These are phyloP conservation scores for Crypturellus tataupa DNA, from an alignment of 2,797 vertebrate genomes.

Conservation along the genomic window DNA sequence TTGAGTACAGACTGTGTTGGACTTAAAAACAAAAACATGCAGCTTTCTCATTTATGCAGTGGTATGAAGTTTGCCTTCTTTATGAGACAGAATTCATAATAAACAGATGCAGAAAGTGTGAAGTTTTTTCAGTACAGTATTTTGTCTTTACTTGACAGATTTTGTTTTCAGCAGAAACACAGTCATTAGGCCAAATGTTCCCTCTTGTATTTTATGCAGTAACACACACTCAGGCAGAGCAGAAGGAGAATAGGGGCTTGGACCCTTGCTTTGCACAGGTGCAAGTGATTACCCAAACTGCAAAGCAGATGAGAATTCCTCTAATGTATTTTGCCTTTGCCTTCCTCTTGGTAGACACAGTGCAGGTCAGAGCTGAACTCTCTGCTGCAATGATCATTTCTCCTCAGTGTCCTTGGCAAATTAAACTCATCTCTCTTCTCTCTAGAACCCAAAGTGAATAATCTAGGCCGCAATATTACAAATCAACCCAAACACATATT, in stretches of 20 bases:
- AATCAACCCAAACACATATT: background rate
- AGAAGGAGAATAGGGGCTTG: background rate
- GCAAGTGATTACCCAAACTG: background rate
- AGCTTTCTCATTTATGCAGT: background rate
- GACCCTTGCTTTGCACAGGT: background rate
- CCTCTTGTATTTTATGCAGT: background rate
- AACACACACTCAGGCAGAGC: background rate
- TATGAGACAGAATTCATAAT: background rate
- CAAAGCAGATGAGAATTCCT: background rate
- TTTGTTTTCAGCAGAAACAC: background rate
- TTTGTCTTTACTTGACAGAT: background rate
- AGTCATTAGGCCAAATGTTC: background rate
- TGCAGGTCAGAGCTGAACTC: fast-evolving
- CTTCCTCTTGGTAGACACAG: fast-evolving
- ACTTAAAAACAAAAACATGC: background rate
- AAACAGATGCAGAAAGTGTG: background rate
- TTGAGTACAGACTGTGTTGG: background rate
- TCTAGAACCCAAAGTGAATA: background rate
- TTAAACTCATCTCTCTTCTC: background rate
- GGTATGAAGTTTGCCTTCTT: background rate
- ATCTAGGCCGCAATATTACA: background rate
- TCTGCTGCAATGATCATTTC: background rate
- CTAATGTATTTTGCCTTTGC: background rate
- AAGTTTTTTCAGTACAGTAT: background rate
- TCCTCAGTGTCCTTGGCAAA: fast-evolving